These are phyloP conservation scores for Oryzias melastigma DNA, from an alignment of 2,113 vertebrate genomes.

Conservation along the genomic window DNA sequence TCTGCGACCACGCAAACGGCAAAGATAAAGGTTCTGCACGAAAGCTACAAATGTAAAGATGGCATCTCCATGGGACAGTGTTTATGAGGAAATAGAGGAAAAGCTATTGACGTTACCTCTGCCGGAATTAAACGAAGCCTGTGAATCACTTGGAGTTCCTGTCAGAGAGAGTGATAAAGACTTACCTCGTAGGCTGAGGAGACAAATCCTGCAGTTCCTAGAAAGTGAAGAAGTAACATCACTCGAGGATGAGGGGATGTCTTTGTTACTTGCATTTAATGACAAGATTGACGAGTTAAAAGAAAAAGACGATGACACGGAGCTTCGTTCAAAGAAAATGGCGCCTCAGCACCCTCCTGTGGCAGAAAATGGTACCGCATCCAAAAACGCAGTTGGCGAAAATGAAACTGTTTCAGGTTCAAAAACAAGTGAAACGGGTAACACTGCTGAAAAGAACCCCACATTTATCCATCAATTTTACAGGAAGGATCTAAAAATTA, in stretches of 20 bases:
- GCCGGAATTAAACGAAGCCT: too few species aligned
- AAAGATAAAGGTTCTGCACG: too few species aligned
- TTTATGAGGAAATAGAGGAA: too few species aligned
- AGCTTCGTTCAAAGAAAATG: background rate
- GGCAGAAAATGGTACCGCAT: background rate
- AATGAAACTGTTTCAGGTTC: background rate
- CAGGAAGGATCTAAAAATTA: background rate
- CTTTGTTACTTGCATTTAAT: background rate
- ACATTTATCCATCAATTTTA: background rate
- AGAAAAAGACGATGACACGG: background rate
- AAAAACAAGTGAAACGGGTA: background rate
- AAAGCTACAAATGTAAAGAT: too few species aligned
- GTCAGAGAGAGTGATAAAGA: too few species aligned
- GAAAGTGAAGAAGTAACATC: background rate
- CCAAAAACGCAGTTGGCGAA: background rate
- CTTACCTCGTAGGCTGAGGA: too few species aligned
- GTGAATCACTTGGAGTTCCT: too few species aligned
- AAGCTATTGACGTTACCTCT: too few species aligned
- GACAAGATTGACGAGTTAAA: background rate
- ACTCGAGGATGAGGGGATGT: background rate
- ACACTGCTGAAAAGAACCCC: background rate
- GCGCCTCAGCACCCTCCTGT: background rate
- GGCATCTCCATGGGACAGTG: too few species aligned
- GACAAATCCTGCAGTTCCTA: background rate
- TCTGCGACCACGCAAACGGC: too few species aligned